A percentile compares a stretch with the other conserved stretches of the same genome.
Evolutionary conservation across 2,113 vertebrate genomes (phyloP).

Genomic region (Laticauda colubrina): DNA sequence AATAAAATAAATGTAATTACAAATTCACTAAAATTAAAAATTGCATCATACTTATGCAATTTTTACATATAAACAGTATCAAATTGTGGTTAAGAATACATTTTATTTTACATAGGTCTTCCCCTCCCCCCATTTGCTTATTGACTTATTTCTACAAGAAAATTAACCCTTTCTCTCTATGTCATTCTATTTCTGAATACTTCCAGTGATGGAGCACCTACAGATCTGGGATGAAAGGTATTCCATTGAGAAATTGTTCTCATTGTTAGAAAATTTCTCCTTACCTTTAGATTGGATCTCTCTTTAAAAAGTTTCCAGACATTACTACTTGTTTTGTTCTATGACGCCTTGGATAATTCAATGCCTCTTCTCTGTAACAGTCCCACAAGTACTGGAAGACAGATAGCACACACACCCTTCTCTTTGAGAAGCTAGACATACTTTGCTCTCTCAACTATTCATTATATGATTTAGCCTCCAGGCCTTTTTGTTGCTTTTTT

Average conservation of each 20-base stretch:
- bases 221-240: neutral
- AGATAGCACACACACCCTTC: neutral
- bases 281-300: neutral
- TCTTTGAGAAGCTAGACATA: neutral
- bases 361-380: neutral
- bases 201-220: neutral
- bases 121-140: neutral
- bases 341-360: neutral
- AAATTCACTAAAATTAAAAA: conserved; percentile 64
- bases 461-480: neutral
- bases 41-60: conserved; percentile 62
- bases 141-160: conserved; percentile 38
- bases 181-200: neutral
- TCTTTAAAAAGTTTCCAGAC: neutral
- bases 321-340: neutral
- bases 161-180: conserved; percentile 23
- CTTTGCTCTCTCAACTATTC: neutral
- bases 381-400: neutral
- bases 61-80: conserved; percentile 71
- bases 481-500: neutral
- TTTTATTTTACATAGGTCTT: conserved; percentile 60
- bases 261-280: neutral
- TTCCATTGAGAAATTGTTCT: neutral
- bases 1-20: conserved; percentile 55
- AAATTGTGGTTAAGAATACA: conserved; percentile 61